These are phyloP conservation scores for Cromileptes altivelis DNA, from an alignment of 2,113 vertebrate species.

Conservation along the genomic window DNA sequence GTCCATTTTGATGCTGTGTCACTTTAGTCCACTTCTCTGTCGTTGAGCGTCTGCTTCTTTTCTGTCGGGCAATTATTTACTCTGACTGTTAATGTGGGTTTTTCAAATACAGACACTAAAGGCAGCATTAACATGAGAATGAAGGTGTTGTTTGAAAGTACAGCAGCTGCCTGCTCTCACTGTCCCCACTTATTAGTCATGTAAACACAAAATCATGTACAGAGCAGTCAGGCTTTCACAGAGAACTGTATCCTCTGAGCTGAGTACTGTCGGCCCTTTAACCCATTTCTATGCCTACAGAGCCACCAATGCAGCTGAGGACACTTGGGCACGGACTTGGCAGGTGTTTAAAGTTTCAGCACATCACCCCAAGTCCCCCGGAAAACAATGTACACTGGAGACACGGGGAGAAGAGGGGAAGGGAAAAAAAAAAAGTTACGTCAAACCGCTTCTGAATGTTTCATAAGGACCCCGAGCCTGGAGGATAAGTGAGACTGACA, in stretches of 20 bases:
- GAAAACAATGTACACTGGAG: constrained; percentile 67
- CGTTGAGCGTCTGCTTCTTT: constrained; percentile 30
- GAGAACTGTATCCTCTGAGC: background rate
- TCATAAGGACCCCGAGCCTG: constrained; percentile 69
- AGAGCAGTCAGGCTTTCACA: background rate
- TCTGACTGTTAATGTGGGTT: constrained; percentile 27
- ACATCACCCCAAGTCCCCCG: constrained; percentile 39
- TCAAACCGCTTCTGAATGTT: constrained; percentile 75
- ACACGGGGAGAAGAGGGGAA: constrained; percentile 4
- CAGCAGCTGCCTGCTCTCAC: constrained; percentile 30
- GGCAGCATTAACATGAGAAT: constrained; percentile 46
- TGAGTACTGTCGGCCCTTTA: background rate
- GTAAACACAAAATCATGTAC: constrained; percentile 33
- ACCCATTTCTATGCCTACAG: background rate
- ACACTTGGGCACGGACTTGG: constrained; percentile 37
- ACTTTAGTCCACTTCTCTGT: constrained; percentile 28
- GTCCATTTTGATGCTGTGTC: constrained; percentile 57
- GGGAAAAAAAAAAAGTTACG: constrained; percentile 18
- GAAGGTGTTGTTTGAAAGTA: constrained; percentile 20
- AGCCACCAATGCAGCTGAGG: constrained; percentile 39
- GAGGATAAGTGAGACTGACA: constrained; percentile 83
- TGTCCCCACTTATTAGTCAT: constrained; percentile 32
- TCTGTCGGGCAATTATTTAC: constrained; percentile 54
- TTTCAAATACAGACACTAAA: constrained; percentile 34
- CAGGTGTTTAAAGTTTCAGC: constrained; percentile 75